Conservation (phyloP, 1,140 invertebrate genomes). For the Brachionus plicatilis region DNA sequence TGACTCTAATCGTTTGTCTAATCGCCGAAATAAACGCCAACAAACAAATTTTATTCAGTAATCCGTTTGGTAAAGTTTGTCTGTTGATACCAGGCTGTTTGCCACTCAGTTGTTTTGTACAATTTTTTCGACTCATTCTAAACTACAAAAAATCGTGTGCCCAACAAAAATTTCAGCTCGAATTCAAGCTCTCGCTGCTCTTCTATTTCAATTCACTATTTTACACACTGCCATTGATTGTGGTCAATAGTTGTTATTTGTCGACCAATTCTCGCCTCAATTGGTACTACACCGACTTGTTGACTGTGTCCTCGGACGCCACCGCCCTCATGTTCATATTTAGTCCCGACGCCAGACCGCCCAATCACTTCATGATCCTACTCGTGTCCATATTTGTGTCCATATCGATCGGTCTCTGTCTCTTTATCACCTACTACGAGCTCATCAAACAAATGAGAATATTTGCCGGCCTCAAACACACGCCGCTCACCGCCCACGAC, state of each 20-base stretch:
- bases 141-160: slow-evolving; percentile 15
- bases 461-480: not conserved
- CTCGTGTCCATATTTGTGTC: slow-evolving; percentile 24
- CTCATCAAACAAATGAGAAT: slow-evolving; percentile 1
- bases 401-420: slow-evolving; percentile 26
- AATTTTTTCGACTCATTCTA: not conserved
- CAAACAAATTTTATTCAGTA: not conserved
- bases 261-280: not conserved
- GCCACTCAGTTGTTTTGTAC: not conserved
- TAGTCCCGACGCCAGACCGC: not conserved
- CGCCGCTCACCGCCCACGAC: not conserved
- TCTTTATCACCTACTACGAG: slow-evolving; percentile 30
- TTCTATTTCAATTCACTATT: slow-evolving; percentile 31
- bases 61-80: slow-evolving; percentile 34
- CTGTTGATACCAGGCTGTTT: slow-evolving; percentile 27
- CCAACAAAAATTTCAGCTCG: not conserved
- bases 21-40: not conserved
- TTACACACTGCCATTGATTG: not conserved
- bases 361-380: not conserved
- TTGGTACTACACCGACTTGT: slow-evolving; percentile 8
- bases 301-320: not conserved
- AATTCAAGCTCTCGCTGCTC: slow-evolving; percentile 11
- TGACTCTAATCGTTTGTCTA: not conserved
- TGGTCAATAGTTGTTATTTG: slow-evolving; percentile 30
- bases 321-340: not conserved